Evolutionary conservation across 2,113 vertebrate species (phyloP), one percentile per base, ranked within the genome.

Genomic region (Odontophorus gujanensis): DNA sequence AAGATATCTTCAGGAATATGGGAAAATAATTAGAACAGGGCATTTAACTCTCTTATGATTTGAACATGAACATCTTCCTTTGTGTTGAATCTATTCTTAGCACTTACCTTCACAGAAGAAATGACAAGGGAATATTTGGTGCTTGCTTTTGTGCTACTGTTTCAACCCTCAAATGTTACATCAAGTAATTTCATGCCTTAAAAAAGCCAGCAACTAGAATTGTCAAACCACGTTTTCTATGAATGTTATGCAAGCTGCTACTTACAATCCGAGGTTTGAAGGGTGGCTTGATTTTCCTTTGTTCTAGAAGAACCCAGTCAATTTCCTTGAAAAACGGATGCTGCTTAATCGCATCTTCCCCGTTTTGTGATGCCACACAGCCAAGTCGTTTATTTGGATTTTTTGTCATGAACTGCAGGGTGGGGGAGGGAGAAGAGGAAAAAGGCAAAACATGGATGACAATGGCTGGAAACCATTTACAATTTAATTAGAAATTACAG

Each of bases 251-350:
- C 57, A 96, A 94, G 94, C 45, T 69, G 57, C 43, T 97, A 98
- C 99, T 99, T 98, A 99, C 99, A 98, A 99, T 99, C 74, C 99
- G 98, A 58, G 99, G 99, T 97, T 99, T 99, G 96, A 99, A 99
- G 87, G 99, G 99, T 0, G 99, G 99, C 95, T 99, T 99, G 98
- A 99, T 98, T 97, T 99, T 99, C 95, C 98, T 98, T 97, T 99
- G 99, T 91, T 99, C 99, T 97, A 99, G 98, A 95, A 99, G 98
- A 53, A 98, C 97, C 99, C 99, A 99, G 98, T 99, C 99, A 25
- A 99, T 99, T 95, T 99, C 99, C 94, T 99, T 98, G 98, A 99
- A 99, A 97, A 99, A 99, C 0, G 99, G 96, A 87, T 99, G 99
- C 83, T 98, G 98, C 96, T 99, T 99, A 95, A 99, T 99, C 24